A percentile compares a stretch with the other conserved stretches of the same genome.
phyloP scores from a whole-genome alignment of 2,888 invertebrate species.

The Lamellibrachia satsuma region DNA sequence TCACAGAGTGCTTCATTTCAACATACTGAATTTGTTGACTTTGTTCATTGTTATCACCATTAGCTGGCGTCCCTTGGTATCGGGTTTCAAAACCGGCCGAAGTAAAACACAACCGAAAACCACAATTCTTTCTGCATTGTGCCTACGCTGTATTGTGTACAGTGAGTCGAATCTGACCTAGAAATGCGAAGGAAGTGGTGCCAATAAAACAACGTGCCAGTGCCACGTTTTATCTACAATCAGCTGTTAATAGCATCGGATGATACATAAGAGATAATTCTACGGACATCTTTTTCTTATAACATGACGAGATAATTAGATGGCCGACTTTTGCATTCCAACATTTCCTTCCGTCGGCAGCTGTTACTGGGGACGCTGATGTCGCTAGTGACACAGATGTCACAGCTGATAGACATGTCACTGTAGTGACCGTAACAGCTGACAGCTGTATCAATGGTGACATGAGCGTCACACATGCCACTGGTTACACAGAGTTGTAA shows the following conservation, averaged over 20 bases:
- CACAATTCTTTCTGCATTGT: not conserved
- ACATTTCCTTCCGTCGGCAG: not conserved
- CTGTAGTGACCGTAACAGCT: not conserved
- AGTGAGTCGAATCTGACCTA: not conserved
- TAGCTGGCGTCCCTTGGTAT: not conserved
- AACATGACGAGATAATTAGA: not conserved
- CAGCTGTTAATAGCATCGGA: not conserved
- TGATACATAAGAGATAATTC: not conserved
- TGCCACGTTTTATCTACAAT: not conserved
- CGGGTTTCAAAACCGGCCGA: not conserved
- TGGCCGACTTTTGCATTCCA: not conserved
- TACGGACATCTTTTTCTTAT: not conserved
- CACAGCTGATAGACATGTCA: not conserved
- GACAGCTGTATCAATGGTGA: not conserved
- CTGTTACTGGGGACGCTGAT: not conserved
- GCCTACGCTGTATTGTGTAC: not conserved
- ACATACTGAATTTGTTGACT: not conserved
- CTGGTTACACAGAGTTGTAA: not conserved
- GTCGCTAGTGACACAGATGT: not conserved
- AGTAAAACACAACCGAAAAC: not conserved
- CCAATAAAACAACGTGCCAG: not conserved
- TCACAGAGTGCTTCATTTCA: not conserved
- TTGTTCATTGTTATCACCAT: not conserved
- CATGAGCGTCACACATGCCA: not conserved
- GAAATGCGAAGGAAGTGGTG: not conserved